Conservation (phyloP, 2,888 invertebrate species). For the Exocentrus adspersus region DNA sequence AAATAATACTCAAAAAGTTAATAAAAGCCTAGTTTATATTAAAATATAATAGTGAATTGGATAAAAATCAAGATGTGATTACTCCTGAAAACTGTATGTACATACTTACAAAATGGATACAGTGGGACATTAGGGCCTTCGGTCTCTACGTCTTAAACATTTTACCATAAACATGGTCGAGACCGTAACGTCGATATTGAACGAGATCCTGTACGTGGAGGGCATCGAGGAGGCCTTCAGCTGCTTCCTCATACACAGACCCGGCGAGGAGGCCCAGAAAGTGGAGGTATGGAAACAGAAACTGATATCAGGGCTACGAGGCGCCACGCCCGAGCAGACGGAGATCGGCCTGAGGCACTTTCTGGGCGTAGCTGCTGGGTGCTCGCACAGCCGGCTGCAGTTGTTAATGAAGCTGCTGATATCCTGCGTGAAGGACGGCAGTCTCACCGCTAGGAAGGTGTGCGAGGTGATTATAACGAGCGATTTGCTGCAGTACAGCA, state of each 20-base stretch:
- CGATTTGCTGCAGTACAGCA: conserved; percentile 83
- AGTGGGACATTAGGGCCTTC: no score
- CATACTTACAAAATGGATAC: no score
- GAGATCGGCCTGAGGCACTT: conserved; percentile 81
- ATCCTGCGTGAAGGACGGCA: conserved; percentile 71
- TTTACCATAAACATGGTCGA: conserved; percentile 64
- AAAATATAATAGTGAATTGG: no score
- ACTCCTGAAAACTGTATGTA: no score
- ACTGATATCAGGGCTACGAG: conserved; percentile 73
- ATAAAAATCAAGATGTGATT: no score
- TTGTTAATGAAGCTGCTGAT: conserved; percentile 81
- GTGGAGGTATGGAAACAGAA: conserved; percentile 75
- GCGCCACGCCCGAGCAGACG: conserved; percentile 75
- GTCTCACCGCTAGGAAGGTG: conserved; percentile 82
- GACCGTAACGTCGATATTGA: conserved; percentile 71
- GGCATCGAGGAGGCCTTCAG: conserved; percentile 90
- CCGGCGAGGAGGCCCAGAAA: conserved; percentile 76
- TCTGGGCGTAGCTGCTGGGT: conserved; percentile 75
- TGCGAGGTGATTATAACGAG: conserved; percentile 87
- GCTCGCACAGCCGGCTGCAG: conserved; percentile 78
- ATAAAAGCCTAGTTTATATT: no score
- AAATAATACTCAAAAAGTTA: no score
- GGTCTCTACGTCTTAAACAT: no score
- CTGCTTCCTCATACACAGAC: conserved; percentile 83
- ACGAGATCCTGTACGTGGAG: conserved; percentile 76